phyloP scores from a whole-genome alignment of 1,140 invertebrate genomes.

The Mycetomoellerius zeteki region DNA sequence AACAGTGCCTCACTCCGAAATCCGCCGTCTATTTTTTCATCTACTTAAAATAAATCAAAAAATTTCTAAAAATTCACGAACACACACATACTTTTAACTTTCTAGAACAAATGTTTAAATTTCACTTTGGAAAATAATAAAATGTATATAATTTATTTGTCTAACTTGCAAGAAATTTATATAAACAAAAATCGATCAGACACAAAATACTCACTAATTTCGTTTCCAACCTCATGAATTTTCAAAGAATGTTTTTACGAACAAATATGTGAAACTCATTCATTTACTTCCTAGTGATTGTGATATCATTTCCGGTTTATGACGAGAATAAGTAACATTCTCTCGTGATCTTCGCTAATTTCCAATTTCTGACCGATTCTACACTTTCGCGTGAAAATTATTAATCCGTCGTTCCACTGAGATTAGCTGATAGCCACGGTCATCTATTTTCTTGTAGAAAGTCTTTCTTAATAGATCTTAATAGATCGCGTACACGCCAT shows the following conservation, averaged over 20 bases:
- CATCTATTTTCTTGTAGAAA: conserved; percentile 34
- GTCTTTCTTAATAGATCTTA: conserved; percentile 15
- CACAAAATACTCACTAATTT: too few species aligned
- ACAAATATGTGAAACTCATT: not conserved
- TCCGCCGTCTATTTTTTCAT: too few species aligned
- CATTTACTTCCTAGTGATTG: conserved; percentile 5
- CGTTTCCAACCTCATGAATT: not conserved
- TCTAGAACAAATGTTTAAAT: too few species aligned
- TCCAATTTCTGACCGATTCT: conserved; percentile 25
- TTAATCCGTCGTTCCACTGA: conserved; percentile 20
- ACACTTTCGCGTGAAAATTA: conserved; percentile 31
- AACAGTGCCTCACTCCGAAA: too few species aligned
- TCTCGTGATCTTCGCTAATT: conserved; percentile 2
- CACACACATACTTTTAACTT: too few species aligned
- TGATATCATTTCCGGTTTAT: conserved; percentile 17
- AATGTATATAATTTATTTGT: too few species aligned
- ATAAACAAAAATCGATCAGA: too few species aligned
- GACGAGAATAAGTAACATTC: not conserved
- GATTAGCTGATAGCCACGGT: conserved; percentile 40
- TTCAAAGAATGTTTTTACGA: not conserved
- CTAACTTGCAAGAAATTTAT: too few species aligned
- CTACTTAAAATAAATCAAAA: too few species aligned
- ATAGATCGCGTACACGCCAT: conserved; percentile 35
- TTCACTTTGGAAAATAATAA: too few species aligned
- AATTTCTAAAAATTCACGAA: too few species aligned